These are phyloP conservation scores for Botia kubotai DNA, from an alignment of 2,797 vertebrate species.

Conservation along the genomic window DNA sequence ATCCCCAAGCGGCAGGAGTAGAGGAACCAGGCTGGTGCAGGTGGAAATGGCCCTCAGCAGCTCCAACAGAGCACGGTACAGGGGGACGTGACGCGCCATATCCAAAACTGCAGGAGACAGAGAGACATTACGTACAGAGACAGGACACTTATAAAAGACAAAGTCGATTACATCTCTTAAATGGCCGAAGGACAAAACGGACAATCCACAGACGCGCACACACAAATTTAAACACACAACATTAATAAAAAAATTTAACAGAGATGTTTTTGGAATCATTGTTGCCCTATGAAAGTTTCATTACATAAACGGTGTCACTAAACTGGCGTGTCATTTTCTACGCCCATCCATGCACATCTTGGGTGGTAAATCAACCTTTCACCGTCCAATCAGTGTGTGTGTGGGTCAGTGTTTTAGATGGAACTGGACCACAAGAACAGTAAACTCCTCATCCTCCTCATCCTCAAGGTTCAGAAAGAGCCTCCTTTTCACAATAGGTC, in stretches of 20 bases:
- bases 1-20: conserved; percentile 91
- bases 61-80: conserved; percentile 93
- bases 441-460: not conserved
- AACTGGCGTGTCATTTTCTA: not conserved
- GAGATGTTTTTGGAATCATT: conserved; percentile 13
- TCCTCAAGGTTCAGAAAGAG: not conserved
- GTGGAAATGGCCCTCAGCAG: conserved; percentile 94
- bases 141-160: conserved; percentile 30
- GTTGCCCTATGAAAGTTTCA: not conserved
- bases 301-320: not conserved
- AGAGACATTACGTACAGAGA: not conserved
- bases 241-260: conserved; percentile 32
- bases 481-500: not conserved
- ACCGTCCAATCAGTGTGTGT: not conserved
- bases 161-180: conserved; percentile 39
- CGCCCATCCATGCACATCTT: not conserved
- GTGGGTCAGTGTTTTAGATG: not conserved
- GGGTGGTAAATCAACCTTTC: not conserved
- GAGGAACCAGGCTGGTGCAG: conserved; percentile 89
- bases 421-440: not conserved
- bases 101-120: conserved; percentile 84
- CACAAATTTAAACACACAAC: conserved; percentile 1
- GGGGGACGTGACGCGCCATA: conserved; percentile 96
- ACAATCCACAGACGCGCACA: not conserved
- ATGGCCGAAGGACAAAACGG: conserved; percentile 22